A percentile compares a stretch with the other conserved stretches of the same genome.
Conservation (phyloP, 2,888 invertebrate species). For the Coenonympha arcania region DNA sequence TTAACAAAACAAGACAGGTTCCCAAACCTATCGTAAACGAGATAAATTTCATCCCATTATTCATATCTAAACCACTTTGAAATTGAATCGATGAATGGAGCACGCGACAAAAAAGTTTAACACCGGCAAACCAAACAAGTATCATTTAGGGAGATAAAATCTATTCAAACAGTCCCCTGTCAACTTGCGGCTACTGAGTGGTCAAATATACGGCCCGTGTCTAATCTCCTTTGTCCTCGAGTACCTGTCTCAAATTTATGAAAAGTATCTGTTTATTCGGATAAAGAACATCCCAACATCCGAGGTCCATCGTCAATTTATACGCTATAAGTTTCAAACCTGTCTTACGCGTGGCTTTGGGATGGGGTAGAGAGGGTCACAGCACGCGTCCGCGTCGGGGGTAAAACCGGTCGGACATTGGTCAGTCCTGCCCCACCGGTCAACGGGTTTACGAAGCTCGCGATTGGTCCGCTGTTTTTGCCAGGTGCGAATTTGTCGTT, state of each 20-base stretch:
- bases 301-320: constrained; percentile 63
- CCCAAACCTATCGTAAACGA: constrained; percentile 1
- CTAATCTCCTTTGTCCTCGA: constrained; percentile 52
- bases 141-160: constrained; percentile 60
- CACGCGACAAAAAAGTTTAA: constrained; percentile 48
- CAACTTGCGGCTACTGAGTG: constrained; percentile 60
- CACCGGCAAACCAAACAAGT: constrained; percentile 43
- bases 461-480: constrained; percentile 43
- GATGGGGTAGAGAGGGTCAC: constrained; percentile 36
- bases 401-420: constrained; percentile 63
- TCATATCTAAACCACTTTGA: constrained; percentile 27
- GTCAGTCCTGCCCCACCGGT: constrained; percentile 40
- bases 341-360: constrained; percentile 28
- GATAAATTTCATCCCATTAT: constrained; percentile 25
- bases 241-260: constrained; percentile 57
- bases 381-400: constrained; percentile 49
- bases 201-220: constrained; percentile 61
- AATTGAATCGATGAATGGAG: constrained; percentile 41
- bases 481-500: constrained; percentile 44
- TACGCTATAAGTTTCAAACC: constrained; percentile 43
- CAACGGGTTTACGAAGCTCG: constrained; percentile 23
- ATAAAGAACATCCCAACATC: constrained; percentile 60
- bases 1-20: neutral
- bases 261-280: constrained; percentile 56
- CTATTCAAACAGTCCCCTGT: constrained; percentile 47